Percentiles rank a stretch among this genome's conserved stretches.
phyloP scores from a whole-genome alignment of 2,888 invertebrate species.

The Stenichneumon culpator region DNA sequence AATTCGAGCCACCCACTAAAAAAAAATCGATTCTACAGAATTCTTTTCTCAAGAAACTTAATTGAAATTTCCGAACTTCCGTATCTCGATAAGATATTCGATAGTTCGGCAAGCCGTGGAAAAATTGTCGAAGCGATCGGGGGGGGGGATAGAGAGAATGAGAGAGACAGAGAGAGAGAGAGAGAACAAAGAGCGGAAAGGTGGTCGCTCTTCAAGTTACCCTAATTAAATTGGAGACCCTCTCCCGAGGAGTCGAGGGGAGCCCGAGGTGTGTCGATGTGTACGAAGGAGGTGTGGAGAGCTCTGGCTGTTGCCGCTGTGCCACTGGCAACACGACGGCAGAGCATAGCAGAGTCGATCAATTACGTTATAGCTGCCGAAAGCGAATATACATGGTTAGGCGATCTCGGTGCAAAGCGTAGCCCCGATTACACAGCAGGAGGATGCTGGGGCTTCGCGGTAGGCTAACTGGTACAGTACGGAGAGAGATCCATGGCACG shows the following conservation, averaged over 20 bases:
- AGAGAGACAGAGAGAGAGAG: constrained; percentile 2
- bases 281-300: constrained; percentile 22
- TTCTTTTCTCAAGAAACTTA: no score
- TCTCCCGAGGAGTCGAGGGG: constrained; percentile 13
- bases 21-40: no score
- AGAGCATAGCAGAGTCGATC: constrained; percentile 31
- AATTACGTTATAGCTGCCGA: constrained; percentile 42
- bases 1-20: no score
- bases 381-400: constrained; percentile 36
- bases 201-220: constrained; percentile 49
- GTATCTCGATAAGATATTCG: no score
- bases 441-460: background rate
- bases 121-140: no score
- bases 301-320: background rate
- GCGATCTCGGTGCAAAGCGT: constrained; percentile 24
- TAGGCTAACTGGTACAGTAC: constrained; percentile 5
- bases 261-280: constrained; percentile 12
- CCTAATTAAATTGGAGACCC: constrained; percentile 61
- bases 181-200: constrained; percentile 3
- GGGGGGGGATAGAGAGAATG: background rate
- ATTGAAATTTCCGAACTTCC: no score
- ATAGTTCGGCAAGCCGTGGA: no score
- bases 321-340: background rate
- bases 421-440: constrained; percentile 7
- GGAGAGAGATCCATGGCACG: constrained; percentile 21